Conservation (phyloP, 2,113 vertebrate species). For the Diadophis punctatus region DNA sequence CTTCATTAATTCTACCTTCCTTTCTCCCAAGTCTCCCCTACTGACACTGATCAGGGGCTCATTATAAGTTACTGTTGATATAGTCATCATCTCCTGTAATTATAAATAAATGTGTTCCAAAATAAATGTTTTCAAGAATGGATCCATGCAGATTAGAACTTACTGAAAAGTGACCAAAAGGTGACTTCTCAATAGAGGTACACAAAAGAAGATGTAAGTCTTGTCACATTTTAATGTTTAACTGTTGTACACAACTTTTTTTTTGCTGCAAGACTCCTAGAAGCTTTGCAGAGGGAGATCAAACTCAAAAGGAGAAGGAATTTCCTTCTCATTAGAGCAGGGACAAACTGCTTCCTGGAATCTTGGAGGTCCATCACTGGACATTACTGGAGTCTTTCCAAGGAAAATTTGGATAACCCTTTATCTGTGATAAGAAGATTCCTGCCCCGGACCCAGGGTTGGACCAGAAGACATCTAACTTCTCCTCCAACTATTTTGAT, state of each 20-base stretch:
- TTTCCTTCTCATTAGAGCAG: background rate
- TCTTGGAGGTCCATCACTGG: background rate
- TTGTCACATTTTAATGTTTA: background rate
- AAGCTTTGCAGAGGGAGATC: background rate
- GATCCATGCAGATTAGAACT: background rate
- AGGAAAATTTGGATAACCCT: background rate
- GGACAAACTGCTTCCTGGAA: background rate
- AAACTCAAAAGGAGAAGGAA: background rate
- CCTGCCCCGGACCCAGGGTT: background rate
- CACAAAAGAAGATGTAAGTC: background rate
- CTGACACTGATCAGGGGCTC: background rate
- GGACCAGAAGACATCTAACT: background rate
- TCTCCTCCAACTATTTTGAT: background rate
- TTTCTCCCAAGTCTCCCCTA: background rate
- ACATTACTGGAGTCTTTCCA: background rate
- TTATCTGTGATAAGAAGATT: background rate
- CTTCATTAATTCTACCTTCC: background rate
- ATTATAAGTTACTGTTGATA: background rate
- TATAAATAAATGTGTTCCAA: background rate
- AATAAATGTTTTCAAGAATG: background rate
- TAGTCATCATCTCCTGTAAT: background rate
- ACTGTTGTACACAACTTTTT: background rate
- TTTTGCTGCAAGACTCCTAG: background rate
- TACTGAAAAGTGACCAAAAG: background rate
- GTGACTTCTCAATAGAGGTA: background rate